Conservation (phyloP, 2,888 invertebrate genomes). For the Ectemnius cavifrons region DNA sequence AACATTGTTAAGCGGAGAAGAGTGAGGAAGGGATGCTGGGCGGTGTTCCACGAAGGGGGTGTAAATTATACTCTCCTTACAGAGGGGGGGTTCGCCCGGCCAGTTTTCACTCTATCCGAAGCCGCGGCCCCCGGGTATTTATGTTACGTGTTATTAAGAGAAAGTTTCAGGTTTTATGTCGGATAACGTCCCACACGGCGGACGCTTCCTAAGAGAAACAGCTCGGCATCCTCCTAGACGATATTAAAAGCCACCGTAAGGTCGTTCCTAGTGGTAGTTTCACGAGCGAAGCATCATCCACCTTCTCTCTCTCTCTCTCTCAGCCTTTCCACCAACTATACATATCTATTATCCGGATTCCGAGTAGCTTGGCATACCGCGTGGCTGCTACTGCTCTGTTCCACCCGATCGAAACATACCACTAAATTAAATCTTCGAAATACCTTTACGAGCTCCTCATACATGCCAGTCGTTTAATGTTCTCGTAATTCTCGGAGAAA, state of each 20-base stretch:
- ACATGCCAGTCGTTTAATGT: constrained; percentile 17
- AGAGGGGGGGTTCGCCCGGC: constrained; percentile 28
- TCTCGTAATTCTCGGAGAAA: constrained; percentile 36
- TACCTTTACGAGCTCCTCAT: constrained; percentile 29
- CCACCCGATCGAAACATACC: constrained; percentile 26
- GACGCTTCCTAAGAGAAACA: constrained; percentile 38
- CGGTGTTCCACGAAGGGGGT: constrained; percentile 38
- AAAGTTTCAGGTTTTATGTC: constrained; percentile 58
- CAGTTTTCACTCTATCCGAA: constrained; percentile 52
- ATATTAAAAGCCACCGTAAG: constrained; percentile 33
- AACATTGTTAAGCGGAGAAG: constrained; percentile 29
- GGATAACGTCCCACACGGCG: constrained; percentile 47
- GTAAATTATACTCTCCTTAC: constrained; percentile 58
- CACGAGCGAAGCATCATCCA: constrained; percentile 1
- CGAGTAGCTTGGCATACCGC: no score
- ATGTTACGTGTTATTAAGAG: constrained; percentile 66
- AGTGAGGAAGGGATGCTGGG: no score
- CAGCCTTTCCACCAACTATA: background rate
- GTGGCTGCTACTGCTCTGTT: background rate
- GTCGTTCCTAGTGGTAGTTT: background rate
- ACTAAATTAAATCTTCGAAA: constrained; percentile 42
- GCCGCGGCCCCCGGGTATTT: constrained; percentile 51
- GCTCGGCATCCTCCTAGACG: constrained; percentile 16
- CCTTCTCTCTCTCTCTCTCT: background rate
- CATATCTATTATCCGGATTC: no score